Conservation (phyloP, 1,140 invertebrate species). For the Cydia strobilella region DNA sequence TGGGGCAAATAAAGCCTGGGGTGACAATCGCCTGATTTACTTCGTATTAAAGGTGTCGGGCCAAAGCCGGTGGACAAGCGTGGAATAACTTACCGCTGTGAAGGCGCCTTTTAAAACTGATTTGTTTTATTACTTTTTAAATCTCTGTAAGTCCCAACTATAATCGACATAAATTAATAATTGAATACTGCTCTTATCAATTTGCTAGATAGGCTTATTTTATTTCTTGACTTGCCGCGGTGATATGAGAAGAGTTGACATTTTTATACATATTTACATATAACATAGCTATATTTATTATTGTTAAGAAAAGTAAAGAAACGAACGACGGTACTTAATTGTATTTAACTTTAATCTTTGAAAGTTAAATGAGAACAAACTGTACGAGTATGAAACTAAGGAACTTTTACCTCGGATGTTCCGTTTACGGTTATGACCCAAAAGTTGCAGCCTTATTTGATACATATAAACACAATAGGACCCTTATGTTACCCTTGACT, state of each 20-base stretch:
- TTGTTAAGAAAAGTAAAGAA: not conserved
- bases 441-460: not conserved
- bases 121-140: not conserved
- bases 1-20: constrained; percentile 28
- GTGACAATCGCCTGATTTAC: constrained; percentile 33
- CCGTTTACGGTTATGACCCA: not conserved
- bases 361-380: constrained; percentile 1
- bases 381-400: not conserved
- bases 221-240: too few relatives aligned
- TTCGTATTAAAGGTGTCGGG: constrained; percentile 33
- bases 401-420: not conserved
- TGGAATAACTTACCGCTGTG: constrained; percentile 22
- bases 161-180: too few relatives aligned
- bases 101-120: constrained; percentile 4
- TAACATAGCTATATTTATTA: too few relatives aligned
- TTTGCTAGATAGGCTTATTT: too few relatives aligned
- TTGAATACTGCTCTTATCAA: too few relatives aligned
- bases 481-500: not conserved
- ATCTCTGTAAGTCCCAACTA: not conserved
- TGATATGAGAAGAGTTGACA: too few relatives aligned
- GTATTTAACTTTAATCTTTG: not conserved
- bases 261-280: too few relatives aligned
- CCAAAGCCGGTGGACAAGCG: constrained; percentile 11
- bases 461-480: not conserved
- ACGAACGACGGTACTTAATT: not conserved